phyloP scores from a whole-genome alignment of 2,113 vertebrate genomes.

The Urocitellus parryii region DNA sequence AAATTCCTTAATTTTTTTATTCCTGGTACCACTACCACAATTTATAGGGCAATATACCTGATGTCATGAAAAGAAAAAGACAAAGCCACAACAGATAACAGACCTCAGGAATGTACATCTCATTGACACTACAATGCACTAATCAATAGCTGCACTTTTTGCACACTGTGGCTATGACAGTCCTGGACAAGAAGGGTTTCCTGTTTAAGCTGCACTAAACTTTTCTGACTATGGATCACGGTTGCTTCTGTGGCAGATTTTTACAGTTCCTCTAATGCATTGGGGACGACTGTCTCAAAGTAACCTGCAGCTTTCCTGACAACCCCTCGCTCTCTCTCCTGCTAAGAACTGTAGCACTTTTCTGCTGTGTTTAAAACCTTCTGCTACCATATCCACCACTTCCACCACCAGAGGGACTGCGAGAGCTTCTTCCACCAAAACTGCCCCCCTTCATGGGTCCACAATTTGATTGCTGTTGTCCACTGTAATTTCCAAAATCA shows the following conservation, averaged over 20 bases:
- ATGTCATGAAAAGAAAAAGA: constrained; percentile 88
- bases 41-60: no score
- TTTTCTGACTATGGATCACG: no score
- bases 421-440: no score
- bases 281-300: constrained; percentile 98
- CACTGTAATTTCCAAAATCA: no score
- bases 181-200: constrained; percentile 95
- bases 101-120: constrained; percentile 95
- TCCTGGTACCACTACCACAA: no score
- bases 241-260: constrained; percentile 93
- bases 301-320: constrained; percentile 99
- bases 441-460: no score
- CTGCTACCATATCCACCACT: no score
- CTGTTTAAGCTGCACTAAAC: constrained; percentile 95
- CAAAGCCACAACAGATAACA: constrained; percentile 93
- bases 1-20: no score
- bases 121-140: constrained; percentile 92
- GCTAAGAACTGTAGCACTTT: constrained; percentile 98
- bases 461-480: no score
- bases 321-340: constrained; percentile 98
- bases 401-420: no score
- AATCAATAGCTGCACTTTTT: constrained; percentile 93
- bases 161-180: constrained; percentile 95
- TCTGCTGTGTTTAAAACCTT: no score
- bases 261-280: constrained; percentile 96